Percentiles rank a stretch among this genome's conserved stretches.
These are phyloP conservation scores for Oxyruncus cristatus DNA, from an alignment of 2,113 vertebrate genomes.

Conservation along the genomic window DNA sequence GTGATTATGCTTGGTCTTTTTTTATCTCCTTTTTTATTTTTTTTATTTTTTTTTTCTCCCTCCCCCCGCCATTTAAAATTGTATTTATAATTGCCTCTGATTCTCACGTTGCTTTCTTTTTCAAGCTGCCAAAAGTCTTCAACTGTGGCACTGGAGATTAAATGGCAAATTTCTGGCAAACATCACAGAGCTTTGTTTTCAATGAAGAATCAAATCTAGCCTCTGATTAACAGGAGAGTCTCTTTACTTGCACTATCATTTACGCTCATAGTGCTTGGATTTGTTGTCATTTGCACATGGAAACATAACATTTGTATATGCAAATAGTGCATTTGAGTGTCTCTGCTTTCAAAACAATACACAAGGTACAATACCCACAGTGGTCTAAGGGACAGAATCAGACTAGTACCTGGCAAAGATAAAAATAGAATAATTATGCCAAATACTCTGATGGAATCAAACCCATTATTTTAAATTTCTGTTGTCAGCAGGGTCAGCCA, in stretches of 20 bases:
- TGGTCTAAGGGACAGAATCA: not conserved
- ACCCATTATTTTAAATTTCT: not conserved
- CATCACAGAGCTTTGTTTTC: not conserved
- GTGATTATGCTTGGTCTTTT: not conserved
- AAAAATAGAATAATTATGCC: not conserved
- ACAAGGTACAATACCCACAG: not conserved
- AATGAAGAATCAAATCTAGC: not conserved
- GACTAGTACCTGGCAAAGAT: not conserved
- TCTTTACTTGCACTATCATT: not conserved
- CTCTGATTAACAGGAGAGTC: not conserved
- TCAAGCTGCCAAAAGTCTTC: not conserved
- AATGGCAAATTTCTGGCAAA: slow-evolving; percentile 30
- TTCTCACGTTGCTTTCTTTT: not conserved
- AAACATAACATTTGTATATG: not conserved
- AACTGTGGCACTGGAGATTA: not conserved
- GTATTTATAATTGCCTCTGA: not conserved
- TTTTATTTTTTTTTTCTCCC: accelerated
- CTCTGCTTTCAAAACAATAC: not conserved
- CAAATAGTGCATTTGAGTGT: not conserved
- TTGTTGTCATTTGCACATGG: slow-evolving; percentile 9
- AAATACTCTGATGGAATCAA: not conserved
- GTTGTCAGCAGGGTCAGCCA: not conserved
- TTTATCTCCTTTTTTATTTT: not conserved
- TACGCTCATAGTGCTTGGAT: not conserved
- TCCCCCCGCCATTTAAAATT: not conserved